These are phyloP conservation scores for Acleris literana DNA, from an alignment of 2,888 invertebrate genomes.

Conservation along the genomic window DNA sequence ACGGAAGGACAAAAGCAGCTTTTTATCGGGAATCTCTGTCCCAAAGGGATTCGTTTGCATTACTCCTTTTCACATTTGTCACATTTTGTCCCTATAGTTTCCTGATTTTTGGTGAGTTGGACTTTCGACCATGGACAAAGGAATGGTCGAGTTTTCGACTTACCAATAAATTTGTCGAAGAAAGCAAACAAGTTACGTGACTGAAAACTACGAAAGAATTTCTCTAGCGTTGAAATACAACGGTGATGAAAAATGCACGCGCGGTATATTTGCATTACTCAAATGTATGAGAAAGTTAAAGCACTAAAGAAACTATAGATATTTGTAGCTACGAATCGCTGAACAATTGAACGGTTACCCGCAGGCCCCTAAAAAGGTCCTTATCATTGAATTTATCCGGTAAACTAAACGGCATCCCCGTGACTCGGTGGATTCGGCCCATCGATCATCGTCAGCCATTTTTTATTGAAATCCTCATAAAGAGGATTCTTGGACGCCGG, in stretches of 20 bases:
- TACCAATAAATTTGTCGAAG: too few relatives aligned
- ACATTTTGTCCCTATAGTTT: constrained; percentile 48
- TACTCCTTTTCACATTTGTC: constrained; percentile 56
- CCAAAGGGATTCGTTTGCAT: constrained; percentile 51
- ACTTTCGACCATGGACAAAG: too few relatives aligned
- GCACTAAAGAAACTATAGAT: constrained; percentile 2
- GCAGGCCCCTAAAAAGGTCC: constrained; percentile 23
- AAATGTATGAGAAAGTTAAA: too few relatives aligned
- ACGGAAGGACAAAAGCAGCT: constrained; percentile 59
- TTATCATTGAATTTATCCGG: constrained; percentile 38
- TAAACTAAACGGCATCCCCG: constrained; percentile 37
- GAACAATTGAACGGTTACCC: constrained; percentile 20
- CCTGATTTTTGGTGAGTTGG: constrained; percentile 19
- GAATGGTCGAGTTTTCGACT: too few relatives aligned
- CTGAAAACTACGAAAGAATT: too few relatives aligned
- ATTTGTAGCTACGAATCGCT: constrained; percentile 22
- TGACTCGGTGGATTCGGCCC: constrained; percentile 38
- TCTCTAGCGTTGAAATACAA: constrained; percentile 2
- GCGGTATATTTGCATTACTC: constrained; percentile 6
- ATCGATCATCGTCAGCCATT: constrained; percentile 43
- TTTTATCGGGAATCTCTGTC: constrained; percentile 59
- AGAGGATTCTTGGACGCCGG: constrained; percentile 34
- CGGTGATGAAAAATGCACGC: constrained; percentile 26
- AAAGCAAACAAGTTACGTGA: too few relatives aligned
- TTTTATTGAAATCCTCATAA: constrained; percentile 41